Evolutionary conservation across 2,888 invertebrate species (phyloP).

Genomic region (Leucophenga montana): DNA sequence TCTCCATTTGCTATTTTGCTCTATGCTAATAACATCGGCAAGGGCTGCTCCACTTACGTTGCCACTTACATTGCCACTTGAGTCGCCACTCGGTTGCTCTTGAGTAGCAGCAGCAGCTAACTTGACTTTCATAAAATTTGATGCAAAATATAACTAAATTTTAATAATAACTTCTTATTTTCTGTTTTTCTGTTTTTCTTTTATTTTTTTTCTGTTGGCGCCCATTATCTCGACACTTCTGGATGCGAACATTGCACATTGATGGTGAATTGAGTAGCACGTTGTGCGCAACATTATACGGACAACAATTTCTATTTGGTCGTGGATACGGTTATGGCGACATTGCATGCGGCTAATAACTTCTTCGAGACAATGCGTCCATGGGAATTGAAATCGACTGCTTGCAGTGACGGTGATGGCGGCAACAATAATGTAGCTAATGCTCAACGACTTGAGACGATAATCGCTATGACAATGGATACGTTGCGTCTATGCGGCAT

Average conservation of each 20-base stretch:
- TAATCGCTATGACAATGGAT: conserved; percentile 89
- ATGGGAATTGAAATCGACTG: conserved; percentile 83
- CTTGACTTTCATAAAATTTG: conserved; percentile 24
- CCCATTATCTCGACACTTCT: neutral
- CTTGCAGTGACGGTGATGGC: conserved; percentile 26
- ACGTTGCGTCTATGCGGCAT: conserved; percentile 85
- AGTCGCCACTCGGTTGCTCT: too few relatives aligned
- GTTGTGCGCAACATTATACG: conserved; percentile 80
- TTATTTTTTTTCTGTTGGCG: neutral
- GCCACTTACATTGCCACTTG: too few relatives aligned
- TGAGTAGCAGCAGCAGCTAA: conserved; percentile 6
- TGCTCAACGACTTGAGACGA: conserved; percentile 78
- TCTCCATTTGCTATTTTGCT: too few relatives aligned
- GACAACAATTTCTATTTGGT: conserved; percentile 88
- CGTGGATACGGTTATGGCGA: conserved; percentile 83
- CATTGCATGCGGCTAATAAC: conserved; percentile 85
- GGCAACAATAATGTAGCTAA: conserved; percentile 54
- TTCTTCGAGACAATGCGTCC: conserved; percentile 91
- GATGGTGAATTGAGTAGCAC: conserved; percentile 73
- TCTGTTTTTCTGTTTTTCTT: conserved; percentile 13
- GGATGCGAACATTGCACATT: too few relatives aligned
- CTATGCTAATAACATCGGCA: too few relatives aligned
- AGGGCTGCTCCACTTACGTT: too few relatives aligned
- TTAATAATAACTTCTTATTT: conserved; percentile 24
- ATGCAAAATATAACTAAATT: conserved; percentile 2